These are phyloP conservation scores for Drosophila parvula DNA, from an alignment of 1,140 invertebrate genomes.

Conservation along the genomic window DNA sequence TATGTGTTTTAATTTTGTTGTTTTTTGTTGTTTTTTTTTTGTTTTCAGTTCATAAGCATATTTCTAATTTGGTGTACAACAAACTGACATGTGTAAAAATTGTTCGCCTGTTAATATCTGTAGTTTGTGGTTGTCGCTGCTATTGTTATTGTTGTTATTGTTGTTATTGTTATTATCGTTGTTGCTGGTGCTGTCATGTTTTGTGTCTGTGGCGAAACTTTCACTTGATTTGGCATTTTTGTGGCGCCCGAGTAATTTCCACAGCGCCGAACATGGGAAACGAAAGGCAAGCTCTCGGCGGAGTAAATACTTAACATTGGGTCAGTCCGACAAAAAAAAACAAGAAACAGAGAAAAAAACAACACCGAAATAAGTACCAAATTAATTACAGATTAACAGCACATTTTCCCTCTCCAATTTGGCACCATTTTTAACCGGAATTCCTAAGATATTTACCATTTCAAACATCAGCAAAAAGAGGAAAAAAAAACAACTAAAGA, in stretches of 20 bases:
- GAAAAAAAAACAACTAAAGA: neutral
- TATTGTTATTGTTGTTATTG: conserved; percentile 48
- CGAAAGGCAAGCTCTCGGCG: conserved; percentile 15
- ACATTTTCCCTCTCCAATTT: neutral
- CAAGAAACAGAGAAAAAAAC: neutral
- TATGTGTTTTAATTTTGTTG: conserved; percentile 20
- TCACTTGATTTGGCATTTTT: conserved; percentile 70
- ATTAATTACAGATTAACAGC: conserved; percentile 13
- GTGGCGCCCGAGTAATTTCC: conserved; percentile 58
- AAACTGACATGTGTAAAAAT: conserved; percentile 70
- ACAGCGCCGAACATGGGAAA: conserved; percentile 47
- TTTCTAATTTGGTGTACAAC: conserved; percentile 59
- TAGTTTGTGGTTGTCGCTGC: conserved; percentile 35
- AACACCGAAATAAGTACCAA: neutral
- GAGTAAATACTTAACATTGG: conserved; percentile 2
- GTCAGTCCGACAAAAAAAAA: neutral
- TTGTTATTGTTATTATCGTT: conserved; percentile 41
- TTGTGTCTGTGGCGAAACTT: conserved; percentile 62
- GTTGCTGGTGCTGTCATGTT: conserved; percentile 44
- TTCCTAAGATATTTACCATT: neutral
- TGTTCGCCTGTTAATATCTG: conserved; percentile 67
- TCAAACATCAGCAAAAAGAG: neutral
- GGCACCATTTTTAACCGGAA: neutral
- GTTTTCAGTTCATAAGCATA: conserved; percentile 51
- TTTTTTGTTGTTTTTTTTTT: conserved; percentile 12